These are phyloP conservation scores for Drosophila suboccidentalis DNA, from an alignment of 2,888 invertebrate species.

Conservation along the genomic window DNA sequence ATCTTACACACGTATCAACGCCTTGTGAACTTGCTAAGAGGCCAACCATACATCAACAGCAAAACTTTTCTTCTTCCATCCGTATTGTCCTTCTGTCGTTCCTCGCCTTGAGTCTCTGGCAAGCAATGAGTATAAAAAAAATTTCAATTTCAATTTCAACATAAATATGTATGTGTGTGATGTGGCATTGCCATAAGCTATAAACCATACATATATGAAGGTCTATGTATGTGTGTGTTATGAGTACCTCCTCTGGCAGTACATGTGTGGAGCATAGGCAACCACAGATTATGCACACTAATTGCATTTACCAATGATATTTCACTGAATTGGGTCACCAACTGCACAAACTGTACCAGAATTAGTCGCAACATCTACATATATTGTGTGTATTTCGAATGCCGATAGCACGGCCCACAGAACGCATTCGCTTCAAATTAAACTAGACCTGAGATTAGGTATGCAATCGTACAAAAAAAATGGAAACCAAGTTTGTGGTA, in stretches of 20 bases:
- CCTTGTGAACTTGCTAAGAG: slow-evolving; percentile 70
- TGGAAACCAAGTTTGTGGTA: not conserved
- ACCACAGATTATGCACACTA: slow-evolving; percentile 50
- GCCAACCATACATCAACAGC: slow-evolving; percentile 70
- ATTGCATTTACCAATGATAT: slow-evolving; percentile 57
- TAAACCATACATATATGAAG: slow-evolving; percentile 6
- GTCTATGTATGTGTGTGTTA: not conserved
- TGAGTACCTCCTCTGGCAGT: slow-evolving; percentile 9
- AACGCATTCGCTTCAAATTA: not conserved
- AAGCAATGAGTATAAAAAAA: slow-evolving; percentile 9
- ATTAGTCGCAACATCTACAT: slow-evolving; percentile 5
- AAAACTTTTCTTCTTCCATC: slow-evolving; percentile 60
- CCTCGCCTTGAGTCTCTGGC: slow-evolving; percentile 1
- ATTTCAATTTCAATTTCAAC: slow-evolving; percentile 22
- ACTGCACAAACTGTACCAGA: slow-evolving; percentile 28
- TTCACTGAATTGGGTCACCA: slow-evolving; percentile 60
- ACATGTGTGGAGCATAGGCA: slow-evolving; percentile 21
- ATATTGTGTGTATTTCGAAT: not conserved
- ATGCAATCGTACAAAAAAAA: not conserved
- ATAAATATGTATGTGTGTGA: slow-evolving; percentile 9
- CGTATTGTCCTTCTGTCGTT: slow-evolving; percentile 45
- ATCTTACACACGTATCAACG: slow-evolving; percentile 67
- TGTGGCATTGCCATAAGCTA: slow-evolving; percentile 22
- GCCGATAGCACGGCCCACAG: slow-evolving; percentile 1
- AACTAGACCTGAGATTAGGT: not conserved